Base-by-base conservation (phyloP, 2,113 vertebrate species). In the Sinocyclocheilus rhinocerous region DNA sequence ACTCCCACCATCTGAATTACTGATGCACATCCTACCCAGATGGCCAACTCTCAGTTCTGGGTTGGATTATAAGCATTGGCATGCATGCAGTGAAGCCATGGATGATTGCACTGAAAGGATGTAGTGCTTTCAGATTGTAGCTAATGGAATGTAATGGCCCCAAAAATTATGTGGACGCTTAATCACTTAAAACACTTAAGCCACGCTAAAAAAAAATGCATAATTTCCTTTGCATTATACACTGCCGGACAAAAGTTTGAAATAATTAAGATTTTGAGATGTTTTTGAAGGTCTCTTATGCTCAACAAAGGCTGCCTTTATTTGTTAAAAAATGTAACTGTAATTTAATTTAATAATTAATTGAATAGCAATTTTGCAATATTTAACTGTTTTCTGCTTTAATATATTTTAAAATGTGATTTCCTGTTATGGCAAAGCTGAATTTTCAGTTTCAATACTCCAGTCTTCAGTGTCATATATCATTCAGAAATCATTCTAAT, bases 21-120 rank as follows among this genome's bases (percentile, higher is more conserved):
- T 85, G 84, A 88, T 61, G 52, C 63, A 70, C 55, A 67, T 75
- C 61, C 59, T 52, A 55, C 83, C 26, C 67, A 83, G 72, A 88
- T 85, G 78, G 48, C 57, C 9, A 24, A 12, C 4, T 65, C 73
- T 86, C 16, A 55, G 55, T 75, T n/a, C 61, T 88, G n/a, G 39
- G 39, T 42, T 42, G 42, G 36, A 73, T 16, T 83, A 79, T 70
- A 65, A 73, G 84, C 61, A 72, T 22, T 52, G 70, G 77, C 69
- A 72, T 33, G 13, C 36, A 61, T 16, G 36, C 65, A n/a, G 29
- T 26, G 75, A 52, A 50, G 48, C 48, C 4, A 9, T 55, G 24
- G 48, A 76, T 15, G 15, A 76, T 15, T 29, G 70, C 36, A 39
- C 70, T 13, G 69, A 72, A 72, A 42, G 10, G 36, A 15, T 72